Conservation (phyloP, 2,888 invertebrate genomes). For the Gerris lacustris region DNA sequence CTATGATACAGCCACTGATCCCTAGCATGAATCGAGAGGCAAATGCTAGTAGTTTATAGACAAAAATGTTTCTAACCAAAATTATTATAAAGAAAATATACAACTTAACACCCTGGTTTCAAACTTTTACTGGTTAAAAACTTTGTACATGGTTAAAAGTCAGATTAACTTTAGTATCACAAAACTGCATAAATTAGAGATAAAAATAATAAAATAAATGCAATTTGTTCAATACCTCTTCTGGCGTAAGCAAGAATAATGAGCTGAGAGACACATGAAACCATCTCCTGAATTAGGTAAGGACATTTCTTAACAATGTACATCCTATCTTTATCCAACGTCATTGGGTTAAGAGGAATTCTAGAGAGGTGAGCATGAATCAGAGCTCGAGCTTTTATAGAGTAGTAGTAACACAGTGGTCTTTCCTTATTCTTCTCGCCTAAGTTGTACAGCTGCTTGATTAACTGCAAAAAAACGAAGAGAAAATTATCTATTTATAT, state of each 20-base stretch:
- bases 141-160: too few species aligned
- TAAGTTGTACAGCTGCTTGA: slow-evolving; percentile 79
- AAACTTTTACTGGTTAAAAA: too few species aligned
- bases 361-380: slow-evolving; percentile 93
- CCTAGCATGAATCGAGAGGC: too few species aligned
- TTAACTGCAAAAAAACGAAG: slow-evolving; percentile 46
- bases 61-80: too few species aligned
- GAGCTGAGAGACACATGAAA: slow-evolving; percentile 86
- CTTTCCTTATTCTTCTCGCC: slow-evolving; percentile 93
- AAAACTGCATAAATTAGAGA: too few species aligned
- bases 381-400: slow-evolving; percentile 81
- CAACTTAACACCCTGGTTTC: too few species aligned
- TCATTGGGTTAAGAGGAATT: slow-evolving; percentile 59
- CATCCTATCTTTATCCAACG: slow-evolving; percentile 71
- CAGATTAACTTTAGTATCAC: too few species aligned
- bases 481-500: background rate
- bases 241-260: slow-evolving; percentile 82
- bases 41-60: too few species aligned
- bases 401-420: slow-evolving; percentile 84
- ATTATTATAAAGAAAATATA: too few species aligned
- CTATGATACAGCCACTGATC: too few species aligned
- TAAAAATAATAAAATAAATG: too few species aligned
- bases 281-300: slow-evolving; percentile 92
- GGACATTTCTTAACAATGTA: slow-evolving; percentile 82
- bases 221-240: slow-evolving; percentile 46